A percentile compares a stretch with the other conserved stretches of the same genome.
Conservation (phyloP, 2,797 vertebrate species). For the Vireo griseus region DNA sequence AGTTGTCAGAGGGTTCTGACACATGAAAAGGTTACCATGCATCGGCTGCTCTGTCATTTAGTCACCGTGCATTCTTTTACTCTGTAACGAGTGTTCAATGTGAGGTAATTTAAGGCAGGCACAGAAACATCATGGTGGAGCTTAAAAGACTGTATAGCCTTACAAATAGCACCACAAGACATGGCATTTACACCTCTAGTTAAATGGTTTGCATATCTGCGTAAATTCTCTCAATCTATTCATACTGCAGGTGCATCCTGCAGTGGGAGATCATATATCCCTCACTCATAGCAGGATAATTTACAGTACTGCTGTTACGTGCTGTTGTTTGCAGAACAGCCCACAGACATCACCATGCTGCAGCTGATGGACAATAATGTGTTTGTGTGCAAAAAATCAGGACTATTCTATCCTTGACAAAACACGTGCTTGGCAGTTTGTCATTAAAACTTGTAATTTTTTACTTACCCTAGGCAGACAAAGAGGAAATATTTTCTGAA, state of each 20-base stretch:
- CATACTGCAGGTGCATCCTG: neutral
- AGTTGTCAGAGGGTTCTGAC: slow-evolving; percentile 8
- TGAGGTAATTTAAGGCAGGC: neutral
- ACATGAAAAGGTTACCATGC: neutral
- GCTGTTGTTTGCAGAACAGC: neutral
- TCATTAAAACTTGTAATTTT: neutral
- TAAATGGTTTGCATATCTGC: neutral
- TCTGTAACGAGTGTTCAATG: neutral
- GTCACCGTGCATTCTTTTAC: neutral
- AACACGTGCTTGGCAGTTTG: neutral
- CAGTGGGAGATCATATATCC: neutral
- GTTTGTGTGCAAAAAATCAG: neutral
- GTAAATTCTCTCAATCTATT: neutral
- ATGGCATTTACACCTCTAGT: neutral
- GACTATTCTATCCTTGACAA: neutral
- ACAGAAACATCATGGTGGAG: neutral
- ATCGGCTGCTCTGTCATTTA: neutral
- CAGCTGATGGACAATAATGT: neutral
- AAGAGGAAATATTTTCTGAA: neutral
- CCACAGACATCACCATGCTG: neutral
- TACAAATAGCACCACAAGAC: neutral
- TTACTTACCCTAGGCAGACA: neutral
- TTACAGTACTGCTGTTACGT: neutral
- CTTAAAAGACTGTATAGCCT: neutral
- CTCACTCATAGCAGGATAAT: neutral